Conservation (phyloP, 2,113 vertebrate genomes). For the Dunckerocampus dactyliophorus region DNA sequence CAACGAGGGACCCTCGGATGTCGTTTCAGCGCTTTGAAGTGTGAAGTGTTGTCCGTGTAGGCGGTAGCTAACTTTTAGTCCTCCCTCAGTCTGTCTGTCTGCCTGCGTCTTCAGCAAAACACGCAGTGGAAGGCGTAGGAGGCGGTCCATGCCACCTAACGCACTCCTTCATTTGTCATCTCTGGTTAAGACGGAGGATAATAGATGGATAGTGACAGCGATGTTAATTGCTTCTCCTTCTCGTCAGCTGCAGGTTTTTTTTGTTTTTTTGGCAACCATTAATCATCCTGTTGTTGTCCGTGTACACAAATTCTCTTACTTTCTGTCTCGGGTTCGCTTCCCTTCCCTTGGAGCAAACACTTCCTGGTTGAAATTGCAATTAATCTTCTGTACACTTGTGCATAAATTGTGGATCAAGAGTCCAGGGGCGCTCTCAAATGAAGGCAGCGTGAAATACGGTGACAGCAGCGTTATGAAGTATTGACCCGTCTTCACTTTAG, state of each 20-base stretch:
- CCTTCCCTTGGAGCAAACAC: too few relatives aligned
- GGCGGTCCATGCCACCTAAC: constrained; percentile 19
- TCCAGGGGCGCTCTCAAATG: too few relatives aligned
- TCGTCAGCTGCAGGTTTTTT: constrained; percentile 45
- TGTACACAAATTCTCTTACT: not conserved
- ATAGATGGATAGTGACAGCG: constrained; percentile 75
- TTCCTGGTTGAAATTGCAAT: too few relatives aligned
- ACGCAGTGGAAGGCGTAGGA: constrained; percentile 4
- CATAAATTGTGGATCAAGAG: too few relatives aligned
- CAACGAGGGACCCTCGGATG: too few relatives aligned
- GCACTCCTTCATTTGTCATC: constrained; percentile 67
- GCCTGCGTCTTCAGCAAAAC: not conserved
- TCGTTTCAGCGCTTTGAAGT: too few relatives aligned
- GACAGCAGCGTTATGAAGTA: too few relatives aligned
- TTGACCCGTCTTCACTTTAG: too few relatives aligned
- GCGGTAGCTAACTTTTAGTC: not conserved
- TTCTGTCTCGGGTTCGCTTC: not conserved
- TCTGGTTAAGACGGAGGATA: constrained; percentile 63
- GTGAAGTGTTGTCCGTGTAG: not conserved
- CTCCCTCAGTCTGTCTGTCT: too few relatives aligned
- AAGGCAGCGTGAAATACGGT: too few relatives aligned
- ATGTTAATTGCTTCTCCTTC: constrained; percentile 70
- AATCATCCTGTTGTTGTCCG: not conserved
- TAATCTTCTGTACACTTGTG: too few relatives aligned
- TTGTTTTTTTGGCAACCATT: not conserved